These are phyloP conservation scores for Paraplagusia blochii DNA, from an alignment of 2,113 vertebrate species.

Conservation along the genomic window DNA sequence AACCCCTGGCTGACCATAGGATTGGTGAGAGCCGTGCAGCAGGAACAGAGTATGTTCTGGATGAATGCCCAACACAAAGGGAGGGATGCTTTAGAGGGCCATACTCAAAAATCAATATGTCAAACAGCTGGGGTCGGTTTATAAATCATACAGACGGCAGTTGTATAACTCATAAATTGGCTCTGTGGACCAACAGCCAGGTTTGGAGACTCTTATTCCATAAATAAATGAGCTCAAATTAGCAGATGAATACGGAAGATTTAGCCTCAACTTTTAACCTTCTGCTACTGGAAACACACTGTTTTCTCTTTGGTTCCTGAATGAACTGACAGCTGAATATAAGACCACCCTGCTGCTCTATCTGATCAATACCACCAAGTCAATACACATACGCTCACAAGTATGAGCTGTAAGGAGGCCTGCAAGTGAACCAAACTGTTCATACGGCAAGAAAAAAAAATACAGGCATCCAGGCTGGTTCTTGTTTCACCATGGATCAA, in stretches of 20 bases:
- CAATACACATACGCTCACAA: constrained; percentile 33
- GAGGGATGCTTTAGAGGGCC: constrained; percentile 47
- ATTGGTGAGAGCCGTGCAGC: constrained; percentile 12
- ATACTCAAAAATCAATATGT: constrained; percentile 63
- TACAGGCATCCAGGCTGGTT: not conserved
- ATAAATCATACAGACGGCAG: constrained; percentile 54
- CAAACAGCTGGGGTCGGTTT: constrained; percentile 61
- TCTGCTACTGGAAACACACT: constrained; percentile 17
- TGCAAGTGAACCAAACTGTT: constrained; percentile 30
- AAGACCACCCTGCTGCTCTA: constrained; percentile 49
- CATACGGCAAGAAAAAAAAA: constrained; percentile 14
- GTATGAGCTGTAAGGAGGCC: constrained; percentile 10
- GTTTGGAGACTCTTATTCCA: constrained; percentile 28
- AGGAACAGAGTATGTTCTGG: constrained; percentile 29
- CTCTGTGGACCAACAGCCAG: constrained; percentile 17
- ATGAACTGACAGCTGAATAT: constrained; percentile 23
- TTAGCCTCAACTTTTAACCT: constrained; percentile 32
- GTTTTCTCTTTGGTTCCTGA: constrained; percentile 31
- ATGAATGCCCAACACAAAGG: constrained; percentile 35
- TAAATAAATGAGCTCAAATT: constrained; percentile 32
- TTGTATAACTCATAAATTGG: constrained; percentile 55
- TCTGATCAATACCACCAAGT: constrained; percentile 55
- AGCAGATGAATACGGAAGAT: constrained; percentile 15
- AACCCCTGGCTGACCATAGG: constrained; percentile 36
- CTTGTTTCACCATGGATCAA: not conserved